Conservation (phyloP, 2,797 vertebrate genomes). For the Poliocrania exsul region DNA sequence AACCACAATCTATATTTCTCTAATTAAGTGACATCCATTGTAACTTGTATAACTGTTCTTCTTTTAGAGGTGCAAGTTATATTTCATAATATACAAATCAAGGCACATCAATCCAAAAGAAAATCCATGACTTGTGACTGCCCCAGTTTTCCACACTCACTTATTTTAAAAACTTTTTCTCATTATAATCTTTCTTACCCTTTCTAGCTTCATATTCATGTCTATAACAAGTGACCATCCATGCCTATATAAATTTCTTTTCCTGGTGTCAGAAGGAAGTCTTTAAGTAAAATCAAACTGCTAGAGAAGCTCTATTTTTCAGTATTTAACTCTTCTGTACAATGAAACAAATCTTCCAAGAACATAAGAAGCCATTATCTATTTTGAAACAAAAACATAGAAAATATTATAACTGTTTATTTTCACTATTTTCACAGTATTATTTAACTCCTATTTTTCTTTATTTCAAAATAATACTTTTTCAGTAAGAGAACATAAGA, state of each 20-base stretch:
- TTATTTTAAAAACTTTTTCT: conserved; percentile 38
- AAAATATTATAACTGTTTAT: neutral
- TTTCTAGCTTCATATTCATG: neutral
- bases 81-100: neutral
- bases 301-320: neutral
- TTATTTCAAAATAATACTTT: neutral
- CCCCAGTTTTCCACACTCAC: neutral
- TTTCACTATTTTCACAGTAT: neutral
- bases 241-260: neutral
- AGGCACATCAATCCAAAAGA: neutral
- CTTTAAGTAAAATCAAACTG: conserved; percentile 20
- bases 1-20: neutral
- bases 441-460: neutral
- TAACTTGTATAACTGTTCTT: neutral
- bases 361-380: neutral
- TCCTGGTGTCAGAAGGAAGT: neutral
- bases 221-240: neutral
- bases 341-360: neutral
- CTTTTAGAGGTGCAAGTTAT: neutral
- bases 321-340: neutral
- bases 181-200: neutral
- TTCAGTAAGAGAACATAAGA: neutral
- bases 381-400: neutral
- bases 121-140: neutral
- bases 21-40: neutral